Conservation (phyloP, 2,888 invertebrate species). For the Lamellibrachia satsuma region DNA sequence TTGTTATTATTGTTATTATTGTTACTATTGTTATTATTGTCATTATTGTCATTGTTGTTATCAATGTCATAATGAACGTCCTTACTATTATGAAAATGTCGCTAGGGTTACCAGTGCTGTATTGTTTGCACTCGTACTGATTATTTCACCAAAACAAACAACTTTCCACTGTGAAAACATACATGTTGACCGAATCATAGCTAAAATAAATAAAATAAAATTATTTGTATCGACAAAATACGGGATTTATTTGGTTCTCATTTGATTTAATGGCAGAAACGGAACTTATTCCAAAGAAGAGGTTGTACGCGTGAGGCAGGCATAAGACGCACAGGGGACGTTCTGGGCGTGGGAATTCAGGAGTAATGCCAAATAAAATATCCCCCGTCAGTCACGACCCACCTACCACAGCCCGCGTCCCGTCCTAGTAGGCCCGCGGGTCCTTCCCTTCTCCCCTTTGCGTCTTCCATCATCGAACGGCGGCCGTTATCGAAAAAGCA, state of each 20-base stretch:
- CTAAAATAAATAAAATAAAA: not conserved
- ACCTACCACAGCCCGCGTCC: not conserved
- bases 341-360: not conserved
- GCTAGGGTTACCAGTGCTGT: no score
- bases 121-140: no score
- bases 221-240: not conserved
- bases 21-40: no score
- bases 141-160: no score
- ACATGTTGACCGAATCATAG: not conserved
- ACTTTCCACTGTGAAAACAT: not conserved
- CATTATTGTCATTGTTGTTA: no score
- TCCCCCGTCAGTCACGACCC: not conserved
- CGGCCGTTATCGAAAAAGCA: slow-evolving; percentile 6
- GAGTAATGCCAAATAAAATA: not conserved
- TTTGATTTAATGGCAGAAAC: not conserved
- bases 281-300: not conserved
- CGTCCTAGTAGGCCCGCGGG: slow-evolving; percentile 17
- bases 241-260: not conserved
- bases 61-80: no score
- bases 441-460: not conserved
- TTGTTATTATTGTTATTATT: no score
- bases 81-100: no score
- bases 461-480: slow-evolving; percentile 8
- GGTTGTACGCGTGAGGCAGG: not conserved
- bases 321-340: not conserved